Conservation (phyloP, 2,113 vertebrate genomes). For the Pardalotus punctatus region DNA sequence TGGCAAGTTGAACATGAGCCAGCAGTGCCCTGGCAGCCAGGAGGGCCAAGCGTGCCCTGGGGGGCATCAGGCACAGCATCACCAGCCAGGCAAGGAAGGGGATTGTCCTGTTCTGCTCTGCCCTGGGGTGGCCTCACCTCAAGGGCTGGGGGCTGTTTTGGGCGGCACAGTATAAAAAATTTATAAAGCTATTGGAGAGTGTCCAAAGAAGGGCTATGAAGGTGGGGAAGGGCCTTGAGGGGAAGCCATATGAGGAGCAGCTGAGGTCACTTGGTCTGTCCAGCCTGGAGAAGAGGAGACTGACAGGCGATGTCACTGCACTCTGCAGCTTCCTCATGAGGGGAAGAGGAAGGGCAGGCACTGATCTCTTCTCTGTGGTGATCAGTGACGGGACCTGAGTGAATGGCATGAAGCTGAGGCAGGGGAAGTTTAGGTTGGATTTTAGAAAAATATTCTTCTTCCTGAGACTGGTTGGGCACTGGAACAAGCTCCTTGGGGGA, state of each 20-base stretch:
- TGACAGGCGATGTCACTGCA: too few species aligned
- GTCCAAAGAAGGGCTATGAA: neutral
- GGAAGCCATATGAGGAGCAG: rapidly evolving
- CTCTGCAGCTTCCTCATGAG: rapidly evolving
- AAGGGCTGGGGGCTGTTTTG: neutral
- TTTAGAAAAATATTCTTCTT: neutral
- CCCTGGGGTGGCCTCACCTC: rapidly evolving
- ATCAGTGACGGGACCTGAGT: rapidly evolving
- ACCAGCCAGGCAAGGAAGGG: neutral
- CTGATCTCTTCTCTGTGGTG: neutral
- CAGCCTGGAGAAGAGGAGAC: neutral
- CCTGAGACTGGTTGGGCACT: neutral
- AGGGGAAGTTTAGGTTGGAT: neutral
- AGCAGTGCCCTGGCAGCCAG: neutral
- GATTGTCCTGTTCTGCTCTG: neutral
- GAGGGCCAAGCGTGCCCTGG: neutral
- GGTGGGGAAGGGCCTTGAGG: neutral
- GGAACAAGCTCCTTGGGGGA: neutral
- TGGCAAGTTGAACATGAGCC: rapidly evolving
- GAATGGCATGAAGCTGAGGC: neutral
- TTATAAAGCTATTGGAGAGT: too few species aligned
- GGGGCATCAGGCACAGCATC: neutral
- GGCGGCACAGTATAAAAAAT: rapidly evolving
- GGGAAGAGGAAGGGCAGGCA: rapidly evolving
- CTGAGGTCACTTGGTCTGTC: rapidly evolving